Evolutionary conservation across 2,113 vertebrate genomes (phyloP), one percentile per base, ranked within the genome.

Genomic region (Suncus etruscus): DNA sequence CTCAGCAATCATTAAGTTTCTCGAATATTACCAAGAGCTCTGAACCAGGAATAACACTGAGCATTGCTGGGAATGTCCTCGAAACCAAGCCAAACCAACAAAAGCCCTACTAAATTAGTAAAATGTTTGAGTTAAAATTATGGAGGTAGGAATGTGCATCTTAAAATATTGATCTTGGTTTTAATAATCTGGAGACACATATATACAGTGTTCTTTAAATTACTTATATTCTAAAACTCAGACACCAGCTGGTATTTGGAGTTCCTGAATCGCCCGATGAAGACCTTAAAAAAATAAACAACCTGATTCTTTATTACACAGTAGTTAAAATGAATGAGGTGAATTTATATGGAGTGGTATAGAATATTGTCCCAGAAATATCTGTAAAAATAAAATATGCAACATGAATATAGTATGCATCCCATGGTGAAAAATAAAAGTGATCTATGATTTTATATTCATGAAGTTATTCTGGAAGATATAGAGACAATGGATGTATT

Each of bases 391-490:
- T 18, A 86, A 93, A 90, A 29, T 78, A 87, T 4, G 89, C 31
- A 91, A 74, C 18, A 89, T 89, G 80, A 94, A 83, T 90, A 88
- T 24, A 94, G 68, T 51, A 81, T 65, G 8, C 8, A 88, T 65
- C 74, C 75, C 14, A 73, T 78, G 65, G 92, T 86, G 77, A 91
- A 86, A 89, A 87, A 93, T 89, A 89, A 90, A 95, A 91, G 81
- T 93, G 69, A 93, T 77, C 81, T 81, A 91, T 87, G 69, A 14
- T 81, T 89, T 89, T 47, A 90, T 92, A 81, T 74, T 89, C 94
- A 89, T 87, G 91, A 91, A 86, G 14, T 89, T 84, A 89, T 93
- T 91, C 29, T 88, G 72, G 68, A 93, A 86, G 86, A 95, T 86
- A 92, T 4, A 88, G 65, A 94, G 93, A 87, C 88, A 83, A 77